phyloP scores from a whole-genome alignment of 1,140 invertebrate genomes.

The Nephila pilipes region DNA sequence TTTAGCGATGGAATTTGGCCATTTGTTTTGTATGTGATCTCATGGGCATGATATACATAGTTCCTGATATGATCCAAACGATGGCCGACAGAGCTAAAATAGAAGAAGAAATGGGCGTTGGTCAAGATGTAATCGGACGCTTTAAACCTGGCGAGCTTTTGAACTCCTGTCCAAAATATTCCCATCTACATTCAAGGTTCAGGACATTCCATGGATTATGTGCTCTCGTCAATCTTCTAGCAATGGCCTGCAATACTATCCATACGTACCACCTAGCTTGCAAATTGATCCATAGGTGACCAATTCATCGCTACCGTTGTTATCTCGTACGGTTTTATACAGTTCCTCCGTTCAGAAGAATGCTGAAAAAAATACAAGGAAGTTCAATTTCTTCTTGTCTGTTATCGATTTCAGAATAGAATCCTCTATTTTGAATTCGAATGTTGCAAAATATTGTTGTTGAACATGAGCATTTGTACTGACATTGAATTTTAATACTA shows the following conservation, averaged over 20 bases:
- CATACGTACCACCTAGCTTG: conserved; percentile 85
- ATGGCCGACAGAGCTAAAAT: conserved; percentile 81
- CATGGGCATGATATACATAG: conserved; percentile 86
- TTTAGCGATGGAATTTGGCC: conserved; percentile 85
- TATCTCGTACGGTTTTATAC: not conserved
- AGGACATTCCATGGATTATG: conserved; percentile 86
- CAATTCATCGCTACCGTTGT: no score
- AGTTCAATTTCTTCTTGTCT: not conserved
- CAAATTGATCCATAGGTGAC: not conserved
- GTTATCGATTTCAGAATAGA: not conserved
- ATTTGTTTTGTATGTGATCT: conserved; percentile 87
- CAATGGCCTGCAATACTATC: conserved; percentile 87
- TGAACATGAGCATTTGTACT: no score
- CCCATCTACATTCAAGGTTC: conserved; percentile 86
- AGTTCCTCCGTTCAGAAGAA: not conserved
- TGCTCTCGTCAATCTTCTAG: conserved; percentile 87
- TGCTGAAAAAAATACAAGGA: no score
- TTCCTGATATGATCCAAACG: conserved; percentile 85
- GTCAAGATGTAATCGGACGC: conserved; percentile 86
- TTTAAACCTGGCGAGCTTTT: conserved; percentile 83
- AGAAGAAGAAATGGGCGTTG: conserved; percentile 86
- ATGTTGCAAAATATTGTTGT: no score
- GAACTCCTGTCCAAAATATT: conserved; percentile 87
- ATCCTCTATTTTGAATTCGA: not conserved
- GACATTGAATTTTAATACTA: no score